Evolutionary conservation across 1,140 invertebrate species (phyloP), one percentile per base, ranked within the genome.

Genomic region (Linepithema humile): DNA sequence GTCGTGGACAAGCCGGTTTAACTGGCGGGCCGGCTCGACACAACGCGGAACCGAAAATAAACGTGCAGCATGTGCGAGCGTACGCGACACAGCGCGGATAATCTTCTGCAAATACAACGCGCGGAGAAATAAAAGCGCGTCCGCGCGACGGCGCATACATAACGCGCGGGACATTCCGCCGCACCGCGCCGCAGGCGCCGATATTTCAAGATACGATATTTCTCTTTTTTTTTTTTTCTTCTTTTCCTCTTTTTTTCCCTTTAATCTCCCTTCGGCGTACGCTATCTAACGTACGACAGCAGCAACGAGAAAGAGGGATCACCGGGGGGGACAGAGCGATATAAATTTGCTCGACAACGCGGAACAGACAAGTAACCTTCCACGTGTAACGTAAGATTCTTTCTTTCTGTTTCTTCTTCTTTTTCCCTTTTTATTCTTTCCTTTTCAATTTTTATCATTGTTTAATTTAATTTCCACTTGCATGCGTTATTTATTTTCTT

Each of bases 291-390:
- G 38, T 80, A 80, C 74, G 32, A 59, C 73, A 48, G 48, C 75
- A 43, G 48, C 75, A 55, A 26, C 35, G 75, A 64, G 48, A 80
- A 80, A 80, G 64, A 70, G 64, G 75, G 35, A 80, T 80, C 75
- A 78, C 75, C 75, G 23, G 35, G 64, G 64, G 62, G 62, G 75
- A 78, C 75, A 80, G 64, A 48, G 48, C 12, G 64, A 80, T 80
- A 80, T 80, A 80, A 80, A 80, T 80, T 70, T 80, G 64, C 75
- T 70, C 75, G 75, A 80, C 64, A 80, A 80, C 50, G 75, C 75
- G 64, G 62, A 80, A 80, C 75, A 80, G 75, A 80, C 75, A 80
- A 80, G 75, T 80, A 80, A 80, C 48, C 75, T 69, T 43, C 23
- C n/a, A 55, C 50, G 65, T 80, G 38, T 43, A 70, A 74, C 62